Evolutionary conservation across 1,140 invertebrate genomes (phyloP).

Genomic region (Eriosoma lanigerum): DNA sequence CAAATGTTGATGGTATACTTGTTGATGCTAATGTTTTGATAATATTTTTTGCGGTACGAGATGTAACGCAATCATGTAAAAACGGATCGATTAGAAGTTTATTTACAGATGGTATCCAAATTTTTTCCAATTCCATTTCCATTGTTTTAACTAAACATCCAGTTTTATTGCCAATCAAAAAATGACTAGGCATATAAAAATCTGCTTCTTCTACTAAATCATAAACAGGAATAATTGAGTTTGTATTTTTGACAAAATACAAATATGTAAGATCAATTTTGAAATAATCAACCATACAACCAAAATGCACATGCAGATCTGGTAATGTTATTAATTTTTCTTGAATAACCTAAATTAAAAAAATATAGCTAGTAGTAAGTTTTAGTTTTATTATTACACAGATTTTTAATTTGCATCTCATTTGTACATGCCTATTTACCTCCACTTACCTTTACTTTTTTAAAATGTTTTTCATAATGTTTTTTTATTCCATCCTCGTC

Average conservation of each 20-base stretch:
- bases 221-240: constrained; percentile 10
- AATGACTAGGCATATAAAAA: constrained; percentile 28
- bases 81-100: constrained; percentile 34
- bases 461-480: constrained; percentile 17
- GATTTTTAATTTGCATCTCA: too few species aligned
- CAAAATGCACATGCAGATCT: constrained; percentile 33
- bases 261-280: not conserved
- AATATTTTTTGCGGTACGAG: not conserved
- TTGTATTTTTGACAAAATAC: constrained; percentile 35
- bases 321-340: constrained; percentile 36
- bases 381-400: too few species aligned
- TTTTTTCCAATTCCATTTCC: constrained; percentile 1
- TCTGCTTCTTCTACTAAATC: constrained; percentile 25
- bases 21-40: not conserved
- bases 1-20: constrained; percentile 3
- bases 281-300: not conserved
- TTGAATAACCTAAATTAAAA: constrained; percentile 11
- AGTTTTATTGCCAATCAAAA: constrained; percentile 13
- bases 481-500: constrained; percentile 19
- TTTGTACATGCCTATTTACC: too few species aligned
- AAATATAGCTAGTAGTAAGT: too few species aligned
- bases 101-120: constrained; percentile 21
- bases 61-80: not conserved
- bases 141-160: constrained; percentile 13
- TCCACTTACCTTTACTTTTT: constrained; percentile 39